Conservation (phyloP, 2,113 vertebrate species). For the Callaeas wilsoni region DNA sequence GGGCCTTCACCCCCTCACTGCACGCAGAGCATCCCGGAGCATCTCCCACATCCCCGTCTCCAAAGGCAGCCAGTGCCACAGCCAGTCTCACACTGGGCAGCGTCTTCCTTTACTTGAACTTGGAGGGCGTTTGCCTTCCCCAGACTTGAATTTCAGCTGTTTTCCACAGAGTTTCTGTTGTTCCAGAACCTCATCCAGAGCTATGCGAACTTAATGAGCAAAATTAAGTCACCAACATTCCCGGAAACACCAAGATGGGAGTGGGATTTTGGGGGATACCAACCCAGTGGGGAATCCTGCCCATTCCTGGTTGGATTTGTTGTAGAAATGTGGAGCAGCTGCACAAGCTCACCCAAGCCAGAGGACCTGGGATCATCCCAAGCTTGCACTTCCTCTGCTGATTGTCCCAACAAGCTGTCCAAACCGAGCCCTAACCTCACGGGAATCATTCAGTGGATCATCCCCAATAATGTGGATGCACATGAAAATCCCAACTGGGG, state of each 20-base stretch:
- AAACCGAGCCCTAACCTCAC: background rate
- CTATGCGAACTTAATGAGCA: background rate
- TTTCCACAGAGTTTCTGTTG: background rate
- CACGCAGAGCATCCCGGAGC: background rate
- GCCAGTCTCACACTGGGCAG: rapidly evolving
- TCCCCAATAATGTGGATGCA: background rate
- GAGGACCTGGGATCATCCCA: background rate
- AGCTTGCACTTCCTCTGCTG: background rate
- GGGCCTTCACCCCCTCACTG: background rate
- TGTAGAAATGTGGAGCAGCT: background rate
- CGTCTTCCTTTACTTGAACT: background rate
- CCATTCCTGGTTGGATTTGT: background rate
- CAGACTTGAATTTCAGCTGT: background rate
- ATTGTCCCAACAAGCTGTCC: background rate
- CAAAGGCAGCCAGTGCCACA: background rate
- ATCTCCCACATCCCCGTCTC: background rate
- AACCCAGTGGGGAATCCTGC: background rate
- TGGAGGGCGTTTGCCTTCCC: background rate
- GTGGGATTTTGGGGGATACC: background rate
- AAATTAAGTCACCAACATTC: background rate
- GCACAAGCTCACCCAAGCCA: background rate
- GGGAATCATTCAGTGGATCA: background rate
- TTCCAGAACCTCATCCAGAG: background rate
- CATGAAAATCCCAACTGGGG: background rate
- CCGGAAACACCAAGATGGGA: background rate